Evolutionary conservation across 2,113 vertebrate genomes (phyloP).

Genomic region (Cyanoramphus novaezelandiae): DNA sequence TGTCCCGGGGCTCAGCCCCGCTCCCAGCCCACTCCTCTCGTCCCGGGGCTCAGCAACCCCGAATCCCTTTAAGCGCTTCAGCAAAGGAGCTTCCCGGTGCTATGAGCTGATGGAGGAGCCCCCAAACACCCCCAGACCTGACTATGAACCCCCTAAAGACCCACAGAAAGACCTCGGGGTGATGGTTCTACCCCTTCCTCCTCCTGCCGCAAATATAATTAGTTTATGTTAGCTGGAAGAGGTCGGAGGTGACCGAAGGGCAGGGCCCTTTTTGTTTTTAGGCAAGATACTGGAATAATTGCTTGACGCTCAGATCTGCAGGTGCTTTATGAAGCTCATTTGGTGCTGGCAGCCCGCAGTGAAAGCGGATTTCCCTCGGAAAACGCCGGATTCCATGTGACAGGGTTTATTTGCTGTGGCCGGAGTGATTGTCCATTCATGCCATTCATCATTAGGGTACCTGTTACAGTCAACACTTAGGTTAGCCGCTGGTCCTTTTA

Average conservation of each 20-base stretch:
- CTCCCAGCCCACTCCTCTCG: conserved; percentile 1
- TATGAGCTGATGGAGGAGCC: conserved; percentile 79
- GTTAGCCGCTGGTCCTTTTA: neutral
- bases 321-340: conserved; percentile 89
- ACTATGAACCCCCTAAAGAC: conserved; percentile 73
- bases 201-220: conserved; percentile 85
- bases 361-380: conserved; percentile 76
- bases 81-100: conserved; percentile 64
- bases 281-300: conserved; percentile 91
- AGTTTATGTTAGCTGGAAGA: conserved; percentile 96
- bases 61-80: conserved; percentile 55
- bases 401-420: conserved; percentile 84
- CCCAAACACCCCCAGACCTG: conserved; percentile 73
- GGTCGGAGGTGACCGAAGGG: conserved; percentile 88
- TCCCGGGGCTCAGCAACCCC: conserved; percentile 22
- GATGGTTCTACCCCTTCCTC: neutral
- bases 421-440: conserved; percentile 77
- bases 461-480: conserved; percentile 64
- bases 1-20: conserved; percentile 67
- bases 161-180: conserved; percentile 5
- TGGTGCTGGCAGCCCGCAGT: conserved; percentile 80
- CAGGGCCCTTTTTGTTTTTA: conserved; percentile 86
- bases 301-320: conserved; percentile 86
- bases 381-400: conserved; percentile 78
- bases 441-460: conserved; percentile 62